Evolutionary conservation across 2,113 vertebrate species (phyloP).

Genomic region (Corythornis vintsioides): DNA sequence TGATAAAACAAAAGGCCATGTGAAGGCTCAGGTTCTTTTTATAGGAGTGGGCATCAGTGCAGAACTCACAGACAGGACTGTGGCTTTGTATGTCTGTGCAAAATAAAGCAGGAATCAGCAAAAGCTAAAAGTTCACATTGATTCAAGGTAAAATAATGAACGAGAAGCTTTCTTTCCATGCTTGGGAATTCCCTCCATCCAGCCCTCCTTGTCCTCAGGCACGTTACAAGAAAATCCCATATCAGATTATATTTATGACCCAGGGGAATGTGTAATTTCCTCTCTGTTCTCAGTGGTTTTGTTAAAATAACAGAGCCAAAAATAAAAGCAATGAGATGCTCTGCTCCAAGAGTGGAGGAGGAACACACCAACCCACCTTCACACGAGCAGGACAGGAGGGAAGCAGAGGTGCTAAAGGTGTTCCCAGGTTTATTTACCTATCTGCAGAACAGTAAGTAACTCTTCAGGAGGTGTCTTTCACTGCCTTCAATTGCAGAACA

Average conservation of each 20-base stretch:
- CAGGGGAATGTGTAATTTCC: conserved; percentile 34
- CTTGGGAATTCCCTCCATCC: conserved; percentile 40
- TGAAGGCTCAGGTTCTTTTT: background rate
- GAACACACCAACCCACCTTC: background rate
- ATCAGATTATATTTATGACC: background rate
- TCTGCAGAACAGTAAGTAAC: background rate
- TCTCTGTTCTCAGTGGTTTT: background rate
- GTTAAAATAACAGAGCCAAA: background rate
- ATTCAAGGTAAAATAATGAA: background rate
- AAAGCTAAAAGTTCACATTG: background rate
- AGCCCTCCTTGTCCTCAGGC: background rate
- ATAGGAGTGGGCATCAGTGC: background rate
- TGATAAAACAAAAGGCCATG: background rate
- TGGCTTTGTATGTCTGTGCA: background rate
- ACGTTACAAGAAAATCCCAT: background rate
- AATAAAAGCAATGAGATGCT: background rate
- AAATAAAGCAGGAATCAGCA: background rate
- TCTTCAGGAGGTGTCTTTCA: background rate
- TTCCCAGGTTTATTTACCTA: background rate
- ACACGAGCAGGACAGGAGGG: background rate
- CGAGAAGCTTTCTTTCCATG: background rate
- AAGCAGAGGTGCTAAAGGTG: background rate
- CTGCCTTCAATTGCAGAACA: background rate
- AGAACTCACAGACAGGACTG: background rate
- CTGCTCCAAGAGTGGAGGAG: background rate